phyloP scores from a whole-genome alignment of 92 coral and sea anemone genomes.

The Zoanthus sociatus region DNA sequence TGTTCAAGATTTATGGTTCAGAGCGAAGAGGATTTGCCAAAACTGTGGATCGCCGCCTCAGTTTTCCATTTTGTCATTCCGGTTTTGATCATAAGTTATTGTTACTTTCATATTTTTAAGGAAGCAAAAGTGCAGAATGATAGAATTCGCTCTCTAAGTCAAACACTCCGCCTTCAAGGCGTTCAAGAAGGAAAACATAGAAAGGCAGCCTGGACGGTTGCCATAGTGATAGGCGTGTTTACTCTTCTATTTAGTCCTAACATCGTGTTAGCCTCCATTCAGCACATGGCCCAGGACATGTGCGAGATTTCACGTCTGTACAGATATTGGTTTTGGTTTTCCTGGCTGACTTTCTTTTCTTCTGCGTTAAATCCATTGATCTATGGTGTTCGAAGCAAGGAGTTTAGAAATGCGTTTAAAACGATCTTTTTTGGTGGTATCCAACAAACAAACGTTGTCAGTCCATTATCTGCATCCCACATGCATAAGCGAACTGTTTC shows the following conservation, averaged over 20 bases:
- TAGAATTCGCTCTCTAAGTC: constrained; percentile 4
- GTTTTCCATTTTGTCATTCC: constrained; percentile 29
- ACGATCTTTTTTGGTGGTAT: background rate
- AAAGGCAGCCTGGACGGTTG: constrained; percentile 39
- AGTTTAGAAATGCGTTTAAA: constrained; percentile 32
- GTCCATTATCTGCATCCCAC: background rate
- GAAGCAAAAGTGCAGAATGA: constrained; percentile 28
- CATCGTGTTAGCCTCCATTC: constrained; percentile 23
- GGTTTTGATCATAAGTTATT: constrained; percentile 1
- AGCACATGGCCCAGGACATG: constrained; percentile 24
- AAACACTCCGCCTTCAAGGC: background rate
- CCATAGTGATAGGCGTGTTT: constrained; percentile 42
- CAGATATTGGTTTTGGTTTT: constrained; percentile 44
- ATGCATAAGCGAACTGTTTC: background rate
- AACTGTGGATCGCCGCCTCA: constrained; percentile 43
- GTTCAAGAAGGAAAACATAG: constrained; percentile 17
- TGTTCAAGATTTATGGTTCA: constrained; percentile 27
- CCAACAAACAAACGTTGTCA: background rate
- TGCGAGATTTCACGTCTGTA: constrained; percentile 31
- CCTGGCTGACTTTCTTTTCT: constrained; percentile 40
- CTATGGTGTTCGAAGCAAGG: constrained; percentile 30
- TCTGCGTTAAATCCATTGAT: constrained; percentile 37
- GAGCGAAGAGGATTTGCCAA: constrained; percentile 31
- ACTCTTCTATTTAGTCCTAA: constrained; percentile 20
- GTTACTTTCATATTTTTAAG: constrained; percentile 27